These are phyloP conservation scores for Formicarius rufipectus DNA, from an alignment of 2,113 vertebrate genomes.

Conservation along the genomic window DNA sequence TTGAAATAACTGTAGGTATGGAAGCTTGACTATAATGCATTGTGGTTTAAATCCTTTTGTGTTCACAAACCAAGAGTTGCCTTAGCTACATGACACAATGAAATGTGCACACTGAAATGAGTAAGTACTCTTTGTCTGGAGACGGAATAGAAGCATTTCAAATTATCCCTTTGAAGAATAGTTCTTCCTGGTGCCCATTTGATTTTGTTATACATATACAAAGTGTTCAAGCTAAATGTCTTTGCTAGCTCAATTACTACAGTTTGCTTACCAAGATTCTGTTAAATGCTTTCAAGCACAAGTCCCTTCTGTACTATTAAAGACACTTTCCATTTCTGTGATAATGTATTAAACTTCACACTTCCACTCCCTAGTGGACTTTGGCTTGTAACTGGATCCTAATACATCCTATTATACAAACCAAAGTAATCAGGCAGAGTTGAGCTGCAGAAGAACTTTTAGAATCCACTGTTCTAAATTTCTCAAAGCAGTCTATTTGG, in stretches of 20 bases:
- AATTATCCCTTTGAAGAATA: constrained; percentile 39
- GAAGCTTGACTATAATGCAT: neutral
- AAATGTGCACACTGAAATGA: neutral
- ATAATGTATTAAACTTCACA: constrained; percentile 60
- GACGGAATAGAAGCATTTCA: constrained; percentile 3
- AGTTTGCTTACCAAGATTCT: constrained; percentile 53
- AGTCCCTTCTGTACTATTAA: constrained; percentile 58
- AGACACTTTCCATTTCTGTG: constrained; percentile 54
- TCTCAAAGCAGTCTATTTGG: neutral
- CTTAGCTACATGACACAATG: neutral
- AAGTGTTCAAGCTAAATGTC: constrained; percentile 46
- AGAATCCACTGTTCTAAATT: neutral
- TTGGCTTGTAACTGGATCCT: constrained; percentile 50
- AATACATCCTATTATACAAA: neutral
- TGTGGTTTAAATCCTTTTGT: constrained; percentile 9
- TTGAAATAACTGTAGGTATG: constrained; percentile 4
- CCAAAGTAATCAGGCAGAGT: neutral
- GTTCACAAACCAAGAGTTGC: constrained; percentile 4
- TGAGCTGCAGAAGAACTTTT: neutral
- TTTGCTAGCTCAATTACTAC: constrained; percentile 39
- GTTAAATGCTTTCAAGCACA: constrained; percentile 49
- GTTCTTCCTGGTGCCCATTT: constrained; percentile 41
- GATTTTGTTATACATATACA: constrained; percentile 53
- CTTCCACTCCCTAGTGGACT: constrained; percentile 41
- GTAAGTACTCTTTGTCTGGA: neutral